Evolutionary conservation across 1,140 invertebrate genomes (phyloP).

Genomic region (Camponotus vicinus): DNA sequence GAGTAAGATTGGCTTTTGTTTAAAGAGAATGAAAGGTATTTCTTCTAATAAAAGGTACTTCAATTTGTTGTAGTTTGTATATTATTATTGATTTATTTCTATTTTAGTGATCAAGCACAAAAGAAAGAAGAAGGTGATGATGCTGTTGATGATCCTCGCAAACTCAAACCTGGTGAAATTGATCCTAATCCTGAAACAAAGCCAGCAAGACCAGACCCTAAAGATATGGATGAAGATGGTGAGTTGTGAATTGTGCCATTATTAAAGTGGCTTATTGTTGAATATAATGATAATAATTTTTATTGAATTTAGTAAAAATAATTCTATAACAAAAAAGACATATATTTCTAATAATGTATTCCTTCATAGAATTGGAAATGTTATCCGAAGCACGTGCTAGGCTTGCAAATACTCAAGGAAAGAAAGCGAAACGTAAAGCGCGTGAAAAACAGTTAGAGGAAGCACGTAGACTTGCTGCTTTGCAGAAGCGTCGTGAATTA

Average conservation of each 20-base stretch:
- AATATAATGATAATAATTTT: too few relatives aligned
- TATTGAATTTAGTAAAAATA: slow-evolving; percentile 16
- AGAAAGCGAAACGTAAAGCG: slow-evolving; percentile 99
- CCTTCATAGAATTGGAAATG: slow-evolving; percentile 96
- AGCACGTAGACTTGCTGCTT: slow-evolving; percentile 96
- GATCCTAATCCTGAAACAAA: slow-evolving; percentile 99
- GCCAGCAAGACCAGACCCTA: slow-evolving; percentile 99
- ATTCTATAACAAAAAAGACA: slow-evolving; percentile 11
- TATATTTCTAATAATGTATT: slow-evolving; percentile 50
- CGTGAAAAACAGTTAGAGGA: slow-evolving; percentile 99
- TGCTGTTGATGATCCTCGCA: slow-evolving; percentile 96
- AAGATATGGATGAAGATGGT: slow-evolving; percentile 99
- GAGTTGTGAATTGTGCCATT: slow-evolving; percentile 51
- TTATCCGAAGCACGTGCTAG: slow-evolving; percentile 99
- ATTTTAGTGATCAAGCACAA: slow-evolving; percentile 97
- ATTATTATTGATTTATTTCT: slow-evolving; percentile 35
- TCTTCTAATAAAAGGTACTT: neutral
- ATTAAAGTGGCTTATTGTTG: neutral
- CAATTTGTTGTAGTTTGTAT: neutral
- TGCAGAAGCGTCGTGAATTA: slow-evolving; percentile 98
- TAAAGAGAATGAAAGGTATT: neutral
- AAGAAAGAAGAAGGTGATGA: slow-evolving; percentile 98
- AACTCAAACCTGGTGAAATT: slow-evolving; percentile 99
- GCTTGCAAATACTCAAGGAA: slow-evolving; percentile 99
- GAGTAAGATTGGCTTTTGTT: slow-evolving; percentile 84